Evolutionary conservation across 1,140 invertebrate species (phyloP), one percentile per base, ranked within the genome.

Genomic region (Leucophenga varia): DNA sequence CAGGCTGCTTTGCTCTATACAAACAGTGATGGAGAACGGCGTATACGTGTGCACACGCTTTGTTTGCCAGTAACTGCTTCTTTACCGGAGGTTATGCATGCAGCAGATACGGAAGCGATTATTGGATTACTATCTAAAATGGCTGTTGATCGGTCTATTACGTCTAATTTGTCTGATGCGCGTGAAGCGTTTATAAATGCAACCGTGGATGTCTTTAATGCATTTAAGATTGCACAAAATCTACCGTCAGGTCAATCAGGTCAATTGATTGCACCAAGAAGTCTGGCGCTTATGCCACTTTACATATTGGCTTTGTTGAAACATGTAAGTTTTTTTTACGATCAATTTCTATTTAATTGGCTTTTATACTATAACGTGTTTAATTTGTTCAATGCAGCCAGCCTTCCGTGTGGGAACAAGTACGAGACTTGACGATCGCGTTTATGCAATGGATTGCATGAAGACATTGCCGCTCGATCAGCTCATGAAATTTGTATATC

Each of bases 1-100:
- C 97, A 99, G 79, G 95, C 95, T 4, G 97, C 97, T 12, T 75
- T 99, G 31, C 81, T 99, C 0, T 99, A 99, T 64, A 99, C 97
- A 1, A 97, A 95, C 17, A 95, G 92, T 76, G 96, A 95, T 87
- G 96, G 93, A 30, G 97, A 99, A 79, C 81, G 97, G 51, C 81
- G 96, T 53, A 99, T 99, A 64, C 83, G 97, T 53, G 97, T 99
- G 3, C 97, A 99, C 75, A 99, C 96, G 0, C 72, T 99, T 16
- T 96, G 95, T 76, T 72, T 99, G 47, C 97, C 97, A 13, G 87
- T 98, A 4, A 88, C 88, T 0, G 82, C 83, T 17, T 93, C 85
- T 59, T 69, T 98, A 31, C 81, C 84, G 3, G 95, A 98, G 59
- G 81, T 99, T 12, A 82, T 97, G 59, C 84, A 90, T 64, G 83